phyloP scores from a whole-genome alignment of 2,888 invertebrate species.

The Drosophila buzzatii region DNA sequence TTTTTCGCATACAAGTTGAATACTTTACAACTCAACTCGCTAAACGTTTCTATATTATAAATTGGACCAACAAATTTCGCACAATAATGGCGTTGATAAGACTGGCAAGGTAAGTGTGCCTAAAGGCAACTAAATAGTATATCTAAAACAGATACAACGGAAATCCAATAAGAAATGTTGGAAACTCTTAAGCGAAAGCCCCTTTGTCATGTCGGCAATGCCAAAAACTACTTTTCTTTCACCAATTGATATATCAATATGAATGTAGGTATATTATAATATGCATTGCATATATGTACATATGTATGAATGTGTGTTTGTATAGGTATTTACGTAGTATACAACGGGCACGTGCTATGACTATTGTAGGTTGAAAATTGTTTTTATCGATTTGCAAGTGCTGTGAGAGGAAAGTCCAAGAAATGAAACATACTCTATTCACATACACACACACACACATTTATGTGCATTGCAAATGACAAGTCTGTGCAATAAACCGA shows the following conservation, averaged over 20 bases:
- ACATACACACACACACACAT: neutral
- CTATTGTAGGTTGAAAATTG: slow-evolving; percentile 13
- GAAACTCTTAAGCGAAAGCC: neutral
- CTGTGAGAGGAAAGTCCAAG: slow-evolving; percentile 15
- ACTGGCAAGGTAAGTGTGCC: slow-evolving; percentile 83
- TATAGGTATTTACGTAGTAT: slow-evolving; percentile 1
- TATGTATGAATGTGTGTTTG: neutral
- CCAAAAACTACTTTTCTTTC: neutral
- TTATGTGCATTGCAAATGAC: slow-evolving; percentile 7
- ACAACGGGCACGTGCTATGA: slow-evolving; percentile 10
- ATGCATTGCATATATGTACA: neutral
- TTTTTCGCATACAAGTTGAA: slow-evolving; percentile 39
- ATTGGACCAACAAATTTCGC: slow-evolving; percentile 40
- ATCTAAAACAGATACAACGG: neutral
- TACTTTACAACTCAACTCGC: slow-evolving; percentile 51
- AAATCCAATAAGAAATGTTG: neutral
- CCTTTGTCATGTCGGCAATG: neutral
- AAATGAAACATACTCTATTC: slow-evolving; percentile 8
- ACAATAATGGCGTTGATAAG: slow-evolving; percentile 82
- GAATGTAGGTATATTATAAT: neutral
- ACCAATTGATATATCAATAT: slow-evolving; percentile 13
- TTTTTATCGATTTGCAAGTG: slow-evolving; percentile 26
- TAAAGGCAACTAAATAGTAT: neutral
- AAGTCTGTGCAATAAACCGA: slow-evolving; percentile 3
- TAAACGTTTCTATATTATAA: slow-evolving; percentile 20